Evolutionary conservation across 2,888 invertebrate genomes (phyloP).

Genomic region (Panzeria rudis): DNA sequence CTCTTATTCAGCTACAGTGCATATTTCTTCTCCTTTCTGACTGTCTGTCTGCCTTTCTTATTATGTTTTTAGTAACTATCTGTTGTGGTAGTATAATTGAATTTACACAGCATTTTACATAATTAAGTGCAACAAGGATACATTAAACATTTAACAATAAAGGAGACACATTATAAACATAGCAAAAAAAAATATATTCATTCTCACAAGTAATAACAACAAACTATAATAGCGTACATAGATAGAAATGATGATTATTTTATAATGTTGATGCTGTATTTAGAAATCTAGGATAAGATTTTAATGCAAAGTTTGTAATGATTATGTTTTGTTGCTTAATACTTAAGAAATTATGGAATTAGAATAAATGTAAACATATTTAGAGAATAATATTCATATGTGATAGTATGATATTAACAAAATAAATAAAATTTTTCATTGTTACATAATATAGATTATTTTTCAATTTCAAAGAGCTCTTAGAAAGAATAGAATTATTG

Average conservation of each 20-base stretch:
- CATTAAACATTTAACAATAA: constrained; percentile 59
- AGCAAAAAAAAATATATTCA: not conserved
- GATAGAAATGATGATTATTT: constrained; percentile 37
- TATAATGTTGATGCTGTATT: constrained; percentile 44
- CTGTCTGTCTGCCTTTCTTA: constrained; percentile 45
- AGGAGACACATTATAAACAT: constrained; percentile 31
- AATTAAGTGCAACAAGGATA: constrained; percentile 72
- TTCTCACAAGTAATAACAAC: constrained; percentile 42
- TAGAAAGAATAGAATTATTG: not conserved
- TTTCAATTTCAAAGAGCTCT: not conserved
- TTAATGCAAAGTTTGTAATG: constrained; percentile 28
- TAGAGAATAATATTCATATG: not conserved
- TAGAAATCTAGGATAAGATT: constrained; percentile 48
- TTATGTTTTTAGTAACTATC: constrained; percentile 49
- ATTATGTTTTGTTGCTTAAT: constrained; percentile 20
- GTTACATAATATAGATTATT: not conserved
- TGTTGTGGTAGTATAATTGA: constrained; percentile 70
- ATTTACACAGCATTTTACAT: constrained; percentile 71
- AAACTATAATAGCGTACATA: constrained; percentile 37
- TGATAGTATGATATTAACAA: not conserved
- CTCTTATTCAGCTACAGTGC: not conserved
- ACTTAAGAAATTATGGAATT: constrained; percentile 19
- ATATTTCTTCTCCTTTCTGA: constrained; percentile 15
- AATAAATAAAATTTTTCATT: not conserved
- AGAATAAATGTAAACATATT: constrained; percentile 12